Conservation (phyloP, 2,888 invertebrate species). For the Pyrocoelia pectoralis region DNA sequence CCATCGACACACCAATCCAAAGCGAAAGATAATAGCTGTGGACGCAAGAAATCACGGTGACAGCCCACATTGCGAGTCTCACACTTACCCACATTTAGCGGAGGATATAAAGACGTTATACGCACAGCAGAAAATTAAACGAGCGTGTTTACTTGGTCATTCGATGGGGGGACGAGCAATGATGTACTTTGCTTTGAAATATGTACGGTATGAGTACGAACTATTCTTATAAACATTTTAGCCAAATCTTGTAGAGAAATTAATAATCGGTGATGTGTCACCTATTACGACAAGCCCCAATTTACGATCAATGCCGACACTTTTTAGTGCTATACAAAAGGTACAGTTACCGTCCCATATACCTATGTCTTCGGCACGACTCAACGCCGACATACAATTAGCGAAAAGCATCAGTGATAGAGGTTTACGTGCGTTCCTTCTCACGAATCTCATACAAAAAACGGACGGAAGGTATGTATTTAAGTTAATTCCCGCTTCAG, state of each 20-base stretch:
- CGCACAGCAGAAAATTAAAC: slow-evolving; percentile 68
- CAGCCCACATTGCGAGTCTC: slow-evolving; percentile 79
- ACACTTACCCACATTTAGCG: slow-evolving; percentile 78
- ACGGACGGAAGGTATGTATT: slow-evolving; percentile 49
- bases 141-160: slow-evolving; percentile 82
- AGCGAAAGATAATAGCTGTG: slow-evolving; percentile 77
- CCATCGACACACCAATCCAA: slow-evolving; percentile 68
- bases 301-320: slow-evolving; percentile 68
- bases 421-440: slow-evolving; percentile 76
- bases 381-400: slow-evolving; percentile 71
- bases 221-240: slow-evolving; percentile 11
- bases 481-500: background rate
- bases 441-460: slow-evolving; percentile 77
- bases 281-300: slow-evolving; percentile 70
- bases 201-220: slow-evolving; percentile 60
- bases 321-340: slow-evolving; percentile 69
- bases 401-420: slow-evolving; percentile 64
- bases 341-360: slow-evolving; percentile 68
- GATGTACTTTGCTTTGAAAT: slow-evolving; percentile 82
- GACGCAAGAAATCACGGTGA: slow-evolving; percentile 97
- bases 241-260: slow-evolving; percentile 69
- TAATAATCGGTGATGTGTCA: slow-evolving; percentile 78
- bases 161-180: slow-evolving; percentile 94
- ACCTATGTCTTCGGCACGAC: slow-evolving; percentile 74
- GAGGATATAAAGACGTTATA: slow-evolving; percentile 75